Base-by-base conservation (phyloP, 1,140 invertebrate species). In the Macrosteles quadrilineatus region DNA sequence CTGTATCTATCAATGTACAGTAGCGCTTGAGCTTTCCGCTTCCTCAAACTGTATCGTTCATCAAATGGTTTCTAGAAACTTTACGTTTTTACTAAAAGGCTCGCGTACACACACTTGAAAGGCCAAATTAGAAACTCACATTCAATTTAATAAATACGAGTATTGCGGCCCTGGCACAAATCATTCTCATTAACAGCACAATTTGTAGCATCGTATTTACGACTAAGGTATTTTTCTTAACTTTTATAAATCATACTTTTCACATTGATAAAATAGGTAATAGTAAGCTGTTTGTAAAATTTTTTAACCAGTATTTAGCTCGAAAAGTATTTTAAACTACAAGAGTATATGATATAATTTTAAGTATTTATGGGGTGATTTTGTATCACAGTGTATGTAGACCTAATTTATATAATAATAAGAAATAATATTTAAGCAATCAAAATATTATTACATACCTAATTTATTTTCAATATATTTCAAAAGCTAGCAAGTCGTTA, bases 21-120 rank as follows among this genome's bases (percentile, higher is more conserved):
- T 23, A 50, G 47, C 4, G 32, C 47, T 50, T 50, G 47, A 19
- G 47, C 47, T 50, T 50, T 23, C n/a, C 47, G 47, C 47, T 50
- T 50, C 47, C 47, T 9, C 17, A 19, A 11, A n/a, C 47, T 11
- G 6, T 23, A 50, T 50, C n/a, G 17, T 19, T 50, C 47, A 50
- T 50, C 47, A 50, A 50, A 50, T 50, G 47, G 47, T 50, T 50
- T 50, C 47, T 50, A 50, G 47, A 50, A 50, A 50, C n/a, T 9
- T n/a, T 19, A 9, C 47, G 3, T 11, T 50, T 50, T 23, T 6
- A 6, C n/a, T 50, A 4, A 50, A 23, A 19, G 47, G 47, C 47
- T 50, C 32, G 32, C 32, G 32, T 36, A 36, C 32, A 6, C 4
- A 6, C 32, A 36, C 32, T 36, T 36, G 32, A 14, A 23, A 50